phyloP scores from a whole-genome alignment of 2,113 vertebrate genomes.

The Antechinus flavipes region DNA sequence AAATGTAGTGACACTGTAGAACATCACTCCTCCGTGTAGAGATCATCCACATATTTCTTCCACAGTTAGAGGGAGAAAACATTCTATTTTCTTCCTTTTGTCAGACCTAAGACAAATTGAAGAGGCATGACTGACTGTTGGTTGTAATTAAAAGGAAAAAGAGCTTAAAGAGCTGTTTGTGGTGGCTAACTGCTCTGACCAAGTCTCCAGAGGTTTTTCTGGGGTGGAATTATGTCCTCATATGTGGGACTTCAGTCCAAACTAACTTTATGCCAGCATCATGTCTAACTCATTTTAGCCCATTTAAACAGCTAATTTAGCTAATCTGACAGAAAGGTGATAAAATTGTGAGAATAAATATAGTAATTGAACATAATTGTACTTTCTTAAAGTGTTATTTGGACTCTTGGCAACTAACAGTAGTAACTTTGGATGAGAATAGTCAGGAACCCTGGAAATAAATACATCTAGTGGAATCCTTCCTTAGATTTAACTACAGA shows the following conservation, averaged over 20 bases:
- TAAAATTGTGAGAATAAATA: background rate
- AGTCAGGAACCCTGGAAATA: background rate
- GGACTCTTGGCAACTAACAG: background rate
- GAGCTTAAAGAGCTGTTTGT: background rate
- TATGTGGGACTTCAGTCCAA: background rate
- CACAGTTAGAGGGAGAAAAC: background rate
- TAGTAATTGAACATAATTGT: conserved; percentile 16
- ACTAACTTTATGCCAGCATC: background rate
- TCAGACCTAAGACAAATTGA: background rate
- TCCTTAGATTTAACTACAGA: conserved; percentile 35
- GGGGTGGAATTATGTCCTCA: background rate
- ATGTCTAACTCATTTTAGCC: background rate
- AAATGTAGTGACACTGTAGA: background rate
- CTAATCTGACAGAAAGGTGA: background rate
- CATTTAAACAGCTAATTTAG: background rate
- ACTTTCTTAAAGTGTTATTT: background rate
- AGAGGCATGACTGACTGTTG: background rate
- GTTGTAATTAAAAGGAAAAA: background rate
- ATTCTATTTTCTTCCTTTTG: background rate
- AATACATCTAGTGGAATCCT: conserved; percentile 10
- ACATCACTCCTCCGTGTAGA: rapidly evolving
- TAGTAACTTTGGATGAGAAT: conserved; percentile 12
- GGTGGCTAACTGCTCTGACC: background rate
- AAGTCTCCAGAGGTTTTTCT: background rate
- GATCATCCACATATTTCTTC: background rate